Base-by-base conservation (phyloP, 2,888 invertebrate species). In the Leptopilina myrica region DNA sequence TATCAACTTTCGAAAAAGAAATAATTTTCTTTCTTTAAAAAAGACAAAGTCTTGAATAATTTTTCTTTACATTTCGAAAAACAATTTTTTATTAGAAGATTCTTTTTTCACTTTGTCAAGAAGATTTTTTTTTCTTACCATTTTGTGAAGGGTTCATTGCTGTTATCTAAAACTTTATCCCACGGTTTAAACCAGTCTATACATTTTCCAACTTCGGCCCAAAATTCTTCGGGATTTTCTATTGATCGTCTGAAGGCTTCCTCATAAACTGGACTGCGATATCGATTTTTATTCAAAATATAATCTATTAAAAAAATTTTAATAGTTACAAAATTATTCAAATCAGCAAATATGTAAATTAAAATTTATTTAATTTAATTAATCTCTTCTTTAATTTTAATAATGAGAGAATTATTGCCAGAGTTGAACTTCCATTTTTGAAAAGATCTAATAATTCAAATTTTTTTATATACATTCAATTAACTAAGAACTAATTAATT, bases 131-230 rank as follows among this genome's bases (percentile, higher is more conserved):
- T 65, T 77, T 80, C 89, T 92, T 93, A 98, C 98, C 98, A 98
- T 94, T 96, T 96, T 0, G 97, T 97, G 88, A 97, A 97, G 0
- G 98, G 98, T 75, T 95, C 94, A 86, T 96, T 95, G 26, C 94
- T 94, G 88, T 97, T 95, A 88, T 98, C 98, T 83, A 98, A 88
- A 0, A 98, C 97, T 88, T 93, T 94, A 64, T 95, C 93, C 97
- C 97, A 98, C 0, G 96, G 96, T 84, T 95, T 96, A 67, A 94
- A 94, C 98, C 98, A 98, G 76, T 95, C 94, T 14, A 98, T 92
- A 79, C 94, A 93, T 5, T 93, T 89, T 0, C 95, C 97, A n/a
- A 96, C 94, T 87, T 97, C 96, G 0, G 94, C 94, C 98, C 98
- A 98, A 92, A 98, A 98, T 64, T 95, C 95, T 83, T 96, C 96